Conservation (phyloP, 2,113 vertebrate genomes). For the Pteruthius melanotis region DNA sequence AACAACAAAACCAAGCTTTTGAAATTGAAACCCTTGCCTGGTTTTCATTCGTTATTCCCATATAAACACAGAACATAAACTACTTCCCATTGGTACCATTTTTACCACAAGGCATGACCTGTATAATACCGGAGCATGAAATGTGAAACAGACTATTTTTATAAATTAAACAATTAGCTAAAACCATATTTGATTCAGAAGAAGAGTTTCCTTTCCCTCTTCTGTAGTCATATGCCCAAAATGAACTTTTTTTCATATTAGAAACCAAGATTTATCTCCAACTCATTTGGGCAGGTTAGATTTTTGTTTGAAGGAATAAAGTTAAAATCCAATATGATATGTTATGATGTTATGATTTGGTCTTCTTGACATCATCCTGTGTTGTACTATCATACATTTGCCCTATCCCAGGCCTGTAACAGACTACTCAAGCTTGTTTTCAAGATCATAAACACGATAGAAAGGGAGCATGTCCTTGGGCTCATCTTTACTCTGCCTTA, state of each 20-base stretch:
- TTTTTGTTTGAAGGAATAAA: background rate
- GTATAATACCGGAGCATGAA: conserved; percentile 15
- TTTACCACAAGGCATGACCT: conserved; percentile 20
- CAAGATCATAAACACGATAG: background rate
- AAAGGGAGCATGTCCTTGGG: background rate
- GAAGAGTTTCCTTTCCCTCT: background rate
- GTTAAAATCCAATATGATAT: background rate
- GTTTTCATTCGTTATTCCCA: conserved; percentile 61
- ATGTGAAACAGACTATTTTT: conserved; percentile 40
- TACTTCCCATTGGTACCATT: conserved; percentile 27
- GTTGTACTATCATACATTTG: background rate
- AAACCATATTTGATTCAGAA: background rate
- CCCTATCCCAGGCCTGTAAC: background rate
- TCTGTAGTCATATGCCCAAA: background rate
- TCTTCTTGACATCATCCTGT: background rate
- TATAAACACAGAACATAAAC: conserved; percentile 12
- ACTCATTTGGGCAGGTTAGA: background rate
- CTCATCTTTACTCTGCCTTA: background rate
- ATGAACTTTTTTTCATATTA: background rate
- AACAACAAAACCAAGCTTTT: conserved; percentile 43
- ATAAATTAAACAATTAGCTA: background rate
- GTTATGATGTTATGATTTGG: background rate
- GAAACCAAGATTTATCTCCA: background rate
- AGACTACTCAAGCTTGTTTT: background rate
- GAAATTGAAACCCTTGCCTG: conserved; percentile 34